Conservation (phyloP, 2,113 vertebrate species). For the Eurypyga helias region DNA sequence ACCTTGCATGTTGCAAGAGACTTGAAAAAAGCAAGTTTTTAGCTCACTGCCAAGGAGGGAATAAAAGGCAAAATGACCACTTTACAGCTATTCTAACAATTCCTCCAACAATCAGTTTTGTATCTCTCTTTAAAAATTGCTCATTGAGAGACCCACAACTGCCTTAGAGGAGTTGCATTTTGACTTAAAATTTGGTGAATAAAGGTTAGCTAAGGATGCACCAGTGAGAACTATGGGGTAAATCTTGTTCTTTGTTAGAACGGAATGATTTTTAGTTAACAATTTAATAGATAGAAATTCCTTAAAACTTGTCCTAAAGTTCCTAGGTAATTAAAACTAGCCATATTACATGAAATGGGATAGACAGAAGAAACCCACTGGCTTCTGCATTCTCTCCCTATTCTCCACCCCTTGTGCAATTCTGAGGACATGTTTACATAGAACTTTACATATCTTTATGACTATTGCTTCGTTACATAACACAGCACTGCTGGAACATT, state of each 20-base stretch:
- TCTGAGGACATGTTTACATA: slow-evolving; percentile 2
- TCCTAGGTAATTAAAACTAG: not conserved
- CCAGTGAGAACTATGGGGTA: not conserved
- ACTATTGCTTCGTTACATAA: slow-evolving; percentile 31
- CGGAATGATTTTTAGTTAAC: not conserved
- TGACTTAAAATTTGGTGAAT: not conserved
- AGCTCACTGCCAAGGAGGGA: not conserved
- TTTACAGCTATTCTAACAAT: not conserved
- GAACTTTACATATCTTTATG: slow-evolving; percentile 2
- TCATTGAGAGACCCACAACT: not conserved
- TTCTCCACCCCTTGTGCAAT: not conserved
- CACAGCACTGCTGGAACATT: not conserved
- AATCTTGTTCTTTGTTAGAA: not conserved
- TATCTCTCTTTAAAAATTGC: not conserved
- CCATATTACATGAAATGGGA: not conserved
- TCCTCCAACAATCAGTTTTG: not conserved
- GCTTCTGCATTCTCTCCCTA: not conserved
- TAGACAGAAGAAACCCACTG: not conserved
- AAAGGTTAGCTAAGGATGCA: not conserved
- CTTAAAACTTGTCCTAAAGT: not conserved
- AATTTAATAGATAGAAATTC: not conserved
- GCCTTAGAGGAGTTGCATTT: not conserved
- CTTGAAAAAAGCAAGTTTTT: not conserved
- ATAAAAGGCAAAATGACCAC: not conserved
- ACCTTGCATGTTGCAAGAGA: not conserved